phyloP scores from a whole-genome alignment of 2,113 vertebrate species.

The Lycaon pictus region DNA sequence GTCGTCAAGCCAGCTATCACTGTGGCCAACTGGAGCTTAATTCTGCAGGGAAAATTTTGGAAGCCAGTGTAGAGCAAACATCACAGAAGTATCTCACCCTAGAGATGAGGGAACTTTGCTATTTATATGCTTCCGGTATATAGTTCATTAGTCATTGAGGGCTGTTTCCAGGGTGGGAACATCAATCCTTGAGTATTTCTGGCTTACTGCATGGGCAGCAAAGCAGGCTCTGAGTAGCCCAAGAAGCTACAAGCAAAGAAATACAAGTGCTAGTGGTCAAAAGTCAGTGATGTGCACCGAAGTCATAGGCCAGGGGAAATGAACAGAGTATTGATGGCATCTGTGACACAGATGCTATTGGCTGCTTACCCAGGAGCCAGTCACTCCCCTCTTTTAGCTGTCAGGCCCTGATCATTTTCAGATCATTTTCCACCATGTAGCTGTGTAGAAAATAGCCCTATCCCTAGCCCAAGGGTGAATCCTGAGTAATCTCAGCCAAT shows the following conservation, averaged over 20 bases:
- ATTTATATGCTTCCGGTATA: neutral
- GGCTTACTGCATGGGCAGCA: neutral
- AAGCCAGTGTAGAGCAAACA: neutral
- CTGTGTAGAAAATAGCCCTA: neutral
- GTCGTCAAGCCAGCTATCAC: neutral
- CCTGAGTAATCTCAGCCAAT: neutral
- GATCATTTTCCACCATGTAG: neutral
- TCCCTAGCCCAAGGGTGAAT: neutral
- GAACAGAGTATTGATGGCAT: neutral
- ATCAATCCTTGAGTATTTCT: neutral
- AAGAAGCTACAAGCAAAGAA: neutral
- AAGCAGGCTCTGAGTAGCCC: neutral
- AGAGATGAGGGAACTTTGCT: neutral
- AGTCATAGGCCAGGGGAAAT: no score
- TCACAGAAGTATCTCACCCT: neutral
- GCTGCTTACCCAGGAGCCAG: fast-evolving
- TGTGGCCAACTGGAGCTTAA: neutral
- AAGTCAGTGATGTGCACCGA: neutral
- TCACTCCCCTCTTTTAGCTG: neutral
- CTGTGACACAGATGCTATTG: neutral
- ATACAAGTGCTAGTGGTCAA: neutral
- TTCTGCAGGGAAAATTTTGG: neutral
- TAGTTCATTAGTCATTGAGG: neutral
- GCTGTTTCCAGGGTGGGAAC: neutral
- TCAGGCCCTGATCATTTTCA: neutral